Evolutionary conservation across 2,797 vertebrate genomes (phyloP), one percentile per base, ranked within the genome.

Genomic region (Microcaecilia unicolor): DNA sequence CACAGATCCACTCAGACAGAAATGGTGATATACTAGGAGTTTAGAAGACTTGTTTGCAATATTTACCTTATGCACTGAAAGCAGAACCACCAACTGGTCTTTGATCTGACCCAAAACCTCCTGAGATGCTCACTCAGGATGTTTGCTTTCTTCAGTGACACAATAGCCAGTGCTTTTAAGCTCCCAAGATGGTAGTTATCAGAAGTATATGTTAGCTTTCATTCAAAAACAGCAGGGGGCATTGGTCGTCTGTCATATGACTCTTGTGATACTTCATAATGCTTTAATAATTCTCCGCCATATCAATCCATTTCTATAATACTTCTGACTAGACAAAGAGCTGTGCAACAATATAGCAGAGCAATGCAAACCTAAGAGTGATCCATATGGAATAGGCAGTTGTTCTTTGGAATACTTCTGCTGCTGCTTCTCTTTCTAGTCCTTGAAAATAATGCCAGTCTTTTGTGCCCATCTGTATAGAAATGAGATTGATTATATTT

Each of bases 191-290:
- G 15, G 2, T 15, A 5, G 14, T 28, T 9, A 28, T n/a, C 22
- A 7, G 8, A 15, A 6, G 16, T 12, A 25, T 1, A 0, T 9
- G 15, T 10, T 31, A 3, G 5, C 3, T n/a, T n/a, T n/a, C n/a
- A 4, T 26, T 32, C 15, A 28, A 6, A 7, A 6, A 15, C 0
- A 1, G 2, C 2, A 22, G 7, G 2, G 8, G 15, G 29, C 19
- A 20, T 2, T 4, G 10, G 25, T 21, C 6, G 7, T 12, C 4
- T 27, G 0, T 25, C 48, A 24, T 20, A 22, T n/a, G n/a, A n/a
- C n/a, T n/a, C 4, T 7, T 4, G 4, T 0, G 33, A 6, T 7
- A 3, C 26, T 35, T 14, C 28, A n/a, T 2, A 8, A 6, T 4
- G 28, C 1, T 18, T 22, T 8, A 25, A 28, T 12, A 28, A 25